Conservation (phyloP, 2,113 vertebrate genomes). For the Mustela nigripes region DNA sequence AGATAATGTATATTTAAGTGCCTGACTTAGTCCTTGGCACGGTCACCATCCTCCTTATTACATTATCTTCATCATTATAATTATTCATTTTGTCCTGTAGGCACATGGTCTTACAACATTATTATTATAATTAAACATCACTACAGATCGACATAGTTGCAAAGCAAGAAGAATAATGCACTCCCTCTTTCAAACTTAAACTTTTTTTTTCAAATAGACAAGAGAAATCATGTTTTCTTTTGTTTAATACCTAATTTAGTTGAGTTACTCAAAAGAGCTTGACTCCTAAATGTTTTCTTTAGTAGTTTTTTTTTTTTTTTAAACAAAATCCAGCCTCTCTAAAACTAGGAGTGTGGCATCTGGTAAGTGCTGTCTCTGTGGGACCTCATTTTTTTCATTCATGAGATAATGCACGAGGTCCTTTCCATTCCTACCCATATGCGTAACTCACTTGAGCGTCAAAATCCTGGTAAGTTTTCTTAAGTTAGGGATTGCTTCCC, state of each 20-base stretch:
- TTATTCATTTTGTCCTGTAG: conserved; percentile 19
- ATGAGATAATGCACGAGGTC: not conserved
- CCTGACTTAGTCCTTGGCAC: not conserved
- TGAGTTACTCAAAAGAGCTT: conserved; percentile 20
- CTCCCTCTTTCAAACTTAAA: not conserved
- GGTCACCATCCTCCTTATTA: not conserved
- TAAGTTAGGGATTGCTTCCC: not conserved
- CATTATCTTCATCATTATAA: not conserved
- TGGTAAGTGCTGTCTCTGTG: not conserved
- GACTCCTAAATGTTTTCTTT: conserved; percentile 14
- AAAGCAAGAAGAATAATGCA: not conserved
- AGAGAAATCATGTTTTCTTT: conserved; percentile 2
- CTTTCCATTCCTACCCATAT: not conserved
- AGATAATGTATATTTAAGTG: not conserved
- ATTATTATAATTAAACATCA: conserved; percentile 30
- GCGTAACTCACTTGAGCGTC: not conserved
- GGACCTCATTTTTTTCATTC: not conserved
- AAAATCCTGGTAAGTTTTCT: not conserved
- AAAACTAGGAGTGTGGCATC: not conserved
- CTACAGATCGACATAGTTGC: not conserved
- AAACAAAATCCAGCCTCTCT: not conserved
- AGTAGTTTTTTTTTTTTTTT: not conserved
- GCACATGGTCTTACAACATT: conserved; percentile 13
- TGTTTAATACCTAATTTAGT: conserved; percentile 39
- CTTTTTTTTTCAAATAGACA: not conserved